These are phyloP conservation scores for Bombus turneri DNA, from an alignment of 1,140 invertebrate genomes.

Conservation along the genomic window DNA sequence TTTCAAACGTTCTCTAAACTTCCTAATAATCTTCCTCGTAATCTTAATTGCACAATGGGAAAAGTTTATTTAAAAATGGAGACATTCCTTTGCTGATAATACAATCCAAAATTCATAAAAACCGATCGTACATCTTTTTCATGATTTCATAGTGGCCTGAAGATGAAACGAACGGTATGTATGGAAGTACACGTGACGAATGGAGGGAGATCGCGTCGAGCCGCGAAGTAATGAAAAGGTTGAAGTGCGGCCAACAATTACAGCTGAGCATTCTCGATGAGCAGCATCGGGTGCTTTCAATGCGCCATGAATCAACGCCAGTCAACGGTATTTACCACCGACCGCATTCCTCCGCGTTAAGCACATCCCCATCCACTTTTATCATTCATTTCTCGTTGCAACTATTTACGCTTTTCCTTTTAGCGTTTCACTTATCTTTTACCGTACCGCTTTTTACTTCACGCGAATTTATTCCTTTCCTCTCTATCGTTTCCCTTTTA, in stretches of 20 bases:
- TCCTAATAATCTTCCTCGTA: no score
- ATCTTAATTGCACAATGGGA: no score
- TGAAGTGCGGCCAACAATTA: constrained; percentile 50
- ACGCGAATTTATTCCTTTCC: neutral
- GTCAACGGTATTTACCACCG: constrained; percentile 55
- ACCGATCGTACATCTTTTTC: neutral
- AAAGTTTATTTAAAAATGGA: no score
- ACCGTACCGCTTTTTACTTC: neutral
- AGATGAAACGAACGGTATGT: neutral
- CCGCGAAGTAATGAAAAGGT: constrained; percentile 40
- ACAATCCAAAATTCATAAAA: neutral
- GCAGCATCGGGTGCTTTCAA: constrained; percentile 50
- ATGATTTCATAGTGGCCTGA: neutral
- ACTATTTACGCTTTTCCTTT: neutral
- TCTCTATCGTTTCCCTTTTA: neutral
- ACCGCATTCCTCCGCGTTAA: constrained; percentile 30
- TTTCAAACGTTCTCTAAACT: no score
- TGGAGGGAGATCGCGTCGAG: neutral
- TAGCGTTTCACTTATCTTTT: neutral
- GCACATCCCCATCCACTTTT: constrained; percentile 8
- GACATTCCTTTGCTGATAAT: neutral
- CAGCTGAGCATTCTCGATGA: constrained; percentile 48
- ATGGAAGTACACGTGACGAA: neutral
- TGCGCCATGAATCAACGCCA: constrained; percentile 60
- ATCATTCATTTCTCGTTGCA: constrained; percentile 20